These are phyloP conservation scores for Latheticus oryzae DNA, from an alignment of 2,888 invertebrate species.

Conservation along the genomic window DNA sequence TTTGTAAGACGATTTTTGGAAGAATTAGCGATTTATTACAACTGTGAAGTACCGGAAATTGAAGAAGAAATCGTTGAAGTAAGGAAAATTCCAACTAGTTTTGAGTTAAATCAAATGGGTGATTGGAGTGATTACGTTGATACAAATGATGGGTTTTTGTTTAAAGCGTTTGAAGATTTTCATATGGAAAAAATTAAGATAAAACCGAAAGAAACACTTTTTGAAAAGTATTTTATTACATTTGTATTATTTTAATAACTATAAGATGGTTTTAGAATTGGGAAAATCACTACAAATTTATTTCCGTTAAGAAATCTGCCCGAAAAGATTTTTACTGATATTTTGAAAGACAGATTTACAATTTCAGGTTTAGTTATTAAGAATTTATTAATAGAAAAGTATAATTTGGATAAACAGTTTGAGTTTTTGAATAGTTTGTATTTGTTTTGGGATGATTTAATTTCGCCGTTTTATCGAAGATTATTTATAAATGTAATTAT, in stretches of 20 bases:
- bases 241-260: no score
- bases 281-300: constrained; percentile 53
- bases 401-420: constrained; percentile 59
- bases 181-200: constrained; percentile 50
- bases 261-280: constrained; percentile 58
- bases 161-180: constrained; percentile 65
- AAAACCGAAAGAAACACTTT: constrained; percentile 44
- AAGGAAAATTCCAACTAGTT: constrained; percentile 11
- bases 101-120: constrained; percentile 55
- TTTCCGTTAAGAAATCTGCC: constrained; percentile 59
- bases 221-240: constrained; percentile 52
- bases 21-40: constrained; percentile 52
- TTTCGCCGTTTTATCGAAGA: constrained; percentile 60
- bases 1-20: constrained; percentile 55
- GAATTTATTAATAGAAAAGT: constrained; percentile 57
- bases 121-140: constrained; percentile 59
- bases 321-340: constrained; percentile 54
- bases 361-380: constrained; percentile 61
- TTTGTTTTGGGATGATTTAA: constrained; percentile 60
- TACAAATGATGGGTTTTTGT: constrained; percentile 62
- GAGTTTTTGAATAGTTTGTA: constrained; percentile 59
- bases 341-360: constrained; percentile 58
- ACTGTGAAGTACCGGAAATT: constrained; percentile 21
- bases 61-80: constrained; percentile 2
- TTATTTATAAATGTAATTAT: constrained; percentile 58